phyloP scores from a whole-genome alignment of 2,888 invertebrate species.

The Amblyjoppa fuscipennis region DNA sequence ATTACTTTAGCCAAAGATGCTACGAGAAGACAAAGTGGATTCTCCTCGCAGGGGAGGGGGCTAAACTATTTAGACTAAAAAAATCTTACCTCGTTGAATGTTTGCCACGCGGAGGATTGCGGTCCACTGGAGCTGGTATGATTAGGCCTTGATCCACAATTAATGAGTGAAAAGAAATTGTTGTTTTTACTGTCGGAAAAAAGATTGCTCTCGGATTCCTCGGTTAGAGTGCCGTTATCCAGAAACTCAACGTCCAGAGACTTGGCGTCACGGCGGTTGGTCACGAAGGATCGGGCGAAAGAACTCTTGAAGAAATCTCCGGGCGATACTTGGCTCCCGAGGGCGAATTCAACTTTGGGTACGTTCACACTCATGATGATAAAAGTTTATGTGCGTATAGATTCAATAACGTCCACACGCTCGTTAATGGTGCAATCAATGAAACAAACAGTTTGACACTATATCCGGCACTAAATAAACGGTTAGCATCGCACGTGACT shows the following conservation, averaged over 20 bases:
- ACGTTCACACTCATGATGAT: slow-evolving; percentile 71
- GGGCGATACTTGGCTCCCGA: slow-evolving; percentile 82
- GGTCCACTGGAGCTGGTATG: slow-evolving; percentile 49
- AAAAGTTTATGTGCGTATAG: background rate
- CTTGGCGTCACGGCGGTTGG: slow-evolving; percentile 82
- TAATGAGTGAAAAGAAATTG: slow-evolving; percentile 77
- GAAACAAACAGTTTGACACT: slow-evolving; percentile 6
- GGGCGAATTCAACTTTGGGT: slow-evolving; percentile 79
- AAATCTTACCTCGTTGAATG: slow-evolving; percentile 61
- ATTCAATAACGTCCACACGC: background rate
- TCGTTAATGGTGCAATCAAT: background rate
- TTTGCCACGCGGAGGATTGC: slow-evolving; percentile 61
- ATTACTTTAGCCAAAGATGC: background rate
- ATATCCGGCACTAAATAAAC: background rate
- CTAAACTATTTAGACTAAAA: background rate
- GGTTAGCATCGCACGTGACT: slow-evolving; percentile 18
- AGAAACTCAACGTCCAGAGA: slow-evolving; percentile 84
- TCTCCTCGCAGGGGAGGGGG: background rate
- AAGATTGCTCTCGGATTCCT: slow-evolving; percentile 67
- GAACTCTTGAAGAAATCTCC: slow-evolving; percentile 87
- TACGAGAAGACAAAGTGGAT: background rate
- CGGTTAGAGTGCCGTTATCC: slow-evolving; percentile 71
- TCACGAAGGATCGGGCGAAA: slow-evolving; percentile 86
- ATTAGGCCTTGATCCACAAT: slow-evolving; percentile 64
- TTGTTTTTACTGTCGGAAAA: slow-evolving; percentile 70